Evolutionary conservation across 2,797 vertebrate genomes (phyloP).

Genomic region (Poeciliopsis infans): DNA sequence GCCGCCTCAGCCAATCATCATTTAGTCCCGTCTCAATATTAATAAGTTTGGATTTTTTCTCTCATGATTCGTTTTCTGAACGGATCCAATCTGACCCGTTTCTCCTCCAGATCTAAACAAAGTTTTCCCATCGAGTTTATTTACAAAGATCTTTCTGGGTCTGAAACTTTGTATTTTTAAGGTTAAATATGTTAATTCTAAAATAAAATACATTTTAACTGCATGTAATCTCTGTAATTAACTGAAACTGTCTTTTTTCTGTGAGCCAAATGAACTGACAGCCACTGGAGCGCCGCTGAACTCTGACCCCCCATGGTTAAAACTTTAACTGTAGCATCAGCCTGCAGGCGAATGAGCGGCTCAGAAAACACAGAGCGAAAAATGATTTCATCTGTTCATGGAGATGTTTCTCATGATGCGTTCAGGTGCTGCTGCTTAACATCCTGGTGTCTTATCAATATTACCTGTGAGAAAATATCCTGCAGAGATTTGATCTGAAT

Average conservation of each 20-base stretch:
- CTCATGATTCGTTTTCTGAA: background rate
- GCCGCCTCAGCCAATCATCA: background rate
- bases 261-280: background rate
- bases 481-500: too few species aligned
- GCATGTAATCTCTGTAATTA: background rate
- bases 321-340: too few species aligned
- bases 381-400: background rate
- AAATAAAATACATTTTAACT: background rate
- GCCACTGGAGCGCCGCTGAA: background rate
- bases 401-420: background rate
- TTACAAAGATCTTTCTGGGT: too few species aligned
- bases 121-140: too few species aligned
- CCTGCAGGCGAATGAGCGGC: background rate
- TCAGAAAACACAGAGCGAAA: too few species aligned
- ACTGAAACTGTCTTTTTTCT: background rate
- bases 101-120: too few species aligned
- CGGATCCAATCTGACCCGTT: background rate
- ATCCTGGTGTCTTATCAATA: background rate
- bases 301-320: too few species aligned
- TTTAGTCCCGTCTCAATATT: background rate
- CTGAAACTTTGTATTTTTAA: background rate
- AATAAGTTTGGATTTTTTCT: background rate
- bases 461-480: background rate
- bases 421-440: background rate
- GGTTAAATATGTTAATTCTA: background rate